Percentiles rank a stretch among this genome's conserved stretches.
phyloP scores from a whole-genome alignment of 1,140 invertebrate species.

The Aricia agestis region DNA sequence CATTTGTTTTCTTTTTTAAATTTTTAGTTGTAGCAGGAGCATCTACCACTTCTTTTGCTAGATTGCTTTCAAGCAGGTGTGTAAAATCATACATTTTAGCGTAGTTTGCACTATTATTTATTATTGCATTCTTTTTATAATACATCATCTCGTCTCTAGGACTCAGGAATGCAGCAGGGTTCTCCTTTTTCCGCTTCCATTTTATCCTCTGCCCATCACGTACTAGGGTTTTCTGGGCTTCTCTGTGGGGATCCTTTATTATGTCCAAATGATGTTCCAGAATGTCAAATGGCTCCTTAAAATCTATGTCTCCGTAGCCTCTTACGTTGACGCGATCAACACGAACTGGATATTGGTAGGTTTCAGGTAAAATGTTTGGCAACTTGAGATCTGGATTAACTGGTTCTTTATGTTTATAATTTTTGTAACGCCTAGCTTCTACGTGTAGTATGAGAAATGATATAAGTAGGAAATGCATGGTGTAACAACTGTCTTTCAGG shows the following conservation, averaged over 20 bases:
- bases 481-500: not conserved
- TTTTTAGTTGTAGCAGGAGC: not conserved
- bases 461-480: not conserved
- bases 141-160: slow-evolving; percentile 33
- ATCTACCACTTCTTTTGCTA: not conserved
- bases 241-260: not conserved
- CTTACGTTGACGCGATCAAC: slow-evolving; percentile 36
- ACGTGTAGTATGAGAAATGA: not conserved
- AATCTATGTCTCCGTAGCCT: slow-evolving; percentile 18
- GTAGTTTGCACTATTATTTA: not conserved
- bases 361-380: not conserved
- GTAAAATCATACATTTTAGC: not conserved
- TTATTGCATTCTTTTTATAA: slow-evolving; percentile 18
- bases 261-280: slow-evolving; percentile 18
- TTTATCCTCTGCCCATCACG: not conserved
- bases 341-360: slow-evolving; percentile 22
- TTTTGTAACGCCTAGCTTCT: not conserved
- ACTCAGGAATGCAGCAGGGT: slow-evolving; percentile 22
- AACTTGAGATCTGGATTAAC: not conserved
- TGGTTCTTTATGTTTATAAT: not conserved
- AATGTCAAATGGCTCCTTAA: slow-evolving; percentile 28
- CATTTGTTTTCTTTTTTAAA: not conserved
- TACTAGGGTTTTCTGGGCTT: not conserved
- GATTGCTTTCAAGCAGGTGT: not conserved
- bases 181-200: slow-evolving; percentile 10